Evolutionary conservation across 2,888 invertebrate genomes (phyloP).

Genomic region (Chrysopilus asiliformis): DNA sequence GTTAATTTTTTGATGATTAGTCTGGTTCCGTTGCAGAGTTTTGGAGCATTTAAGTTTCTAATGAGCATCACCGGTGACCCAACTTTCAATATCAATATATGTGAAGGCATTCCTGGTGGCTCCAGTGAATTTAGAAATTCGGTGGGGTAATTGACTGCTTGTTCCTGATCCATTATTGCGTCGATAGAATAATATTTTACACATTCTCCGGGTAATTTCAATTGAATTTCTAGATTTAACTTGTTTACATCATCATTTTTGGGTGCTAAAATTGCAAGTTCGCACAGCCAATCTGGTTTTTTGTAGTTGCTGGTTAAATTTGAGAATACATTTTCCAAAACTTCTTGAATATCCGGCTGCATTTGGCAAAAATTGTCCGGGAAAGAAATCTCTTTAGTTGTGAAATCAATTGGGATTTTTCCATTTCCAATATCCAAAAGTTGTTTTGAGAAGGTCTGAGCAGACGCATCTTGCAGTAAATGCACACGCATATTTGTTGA

Average conservation of each 20-base stretch:
- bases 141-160: conserved; percentile 14
- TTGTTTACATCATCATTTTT: conserved; percentile 13
- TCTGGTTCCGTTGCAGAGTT: conserved; percentile 21
- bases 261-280: conserved; percentile 15
- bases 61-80: conserved; percentile 19
- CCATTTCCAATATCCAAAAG: conserved; percentile 11
- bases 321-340: conserved; percentile 21
- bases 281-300: conserved; percentile 14
- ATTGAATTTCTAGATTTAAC: conserved; percentile 11
- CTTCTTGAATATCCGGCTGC: conserved; percentile 15
- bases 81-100: conserved; percentile 18
- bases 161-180: conserved; percentile 10
- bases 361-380: conserved; percentile 16
- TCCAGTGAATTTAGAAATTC: conserved; percentile 16
- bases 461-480: conserved; percentile 20
- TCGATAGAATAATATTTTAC: conserved; percentile 13
- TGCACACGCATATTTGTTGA: conserved; percentile 20
- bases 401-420: conserved; percentile 17
- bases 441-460: conserved; percentile 20
- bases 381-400: conserved; percentile 17
- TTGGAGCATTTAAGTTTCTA: conserved; percentile 19
- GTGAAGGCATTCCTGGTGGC: conserved; percentile 15
- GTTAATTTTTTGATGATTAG: conserved; percentile 20
- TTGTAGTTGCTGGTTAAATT: conserved; percentile 13
- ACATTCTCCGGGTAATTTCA: conserved; percentile 8